Evolutionary conservation across 1,140 invertebrate genomes (phyloP).

Genomic region (Drosophila burlai): DNA sequence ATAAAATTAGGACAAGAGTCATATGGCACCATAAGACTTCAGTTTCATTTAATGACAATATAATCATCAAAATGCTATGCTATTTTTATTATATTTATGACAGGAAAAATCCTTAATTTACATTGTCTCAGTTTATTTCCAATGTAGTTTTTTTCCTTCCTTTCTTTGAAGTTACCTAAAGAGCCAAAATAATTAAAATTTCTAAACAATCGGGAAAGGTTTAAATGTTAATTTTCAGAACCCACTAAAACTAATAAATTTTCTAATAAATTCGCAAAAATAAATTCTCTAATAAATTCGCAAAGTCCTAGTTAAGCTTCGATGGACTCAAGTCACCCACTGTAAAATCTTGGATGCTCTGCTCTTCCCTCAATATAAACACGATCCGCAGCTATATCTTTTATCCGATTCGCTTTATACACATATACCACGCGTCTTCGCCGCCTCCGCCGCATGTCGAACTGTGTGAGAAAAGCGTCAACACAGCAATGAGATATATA

Average conservation of each 20-base stretch:
- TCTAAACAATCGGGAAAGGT: not conserved
- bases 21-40: no score
- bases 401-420: constrained; percentile 67
- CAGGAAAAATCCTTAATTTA: no score
- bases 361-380: constrained; percentile 69
- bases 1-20: no score
- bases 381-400: constrained; percentile 61
- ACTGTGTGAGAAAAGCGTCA: constrained; percentile 74
- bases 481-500: constrained; percentile 51
- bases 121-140: no score
- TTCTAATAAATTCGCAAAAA: not conserved
- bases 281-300: not conserved
- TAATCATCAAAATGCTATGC: no score
- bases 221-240: no score
- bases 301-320: not conserved
- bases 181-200: no score
- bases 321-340: constrained; percentile 26
- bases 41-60: no score
- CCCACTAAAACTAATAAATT: not conserved
- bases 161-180: no score
- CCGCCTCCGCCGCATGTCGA: constrained; percentile 9
- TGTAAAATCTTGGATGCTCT: constrained; percentile 46
- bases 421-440: constrained; percentile 61
- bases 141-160: no score
- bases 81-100: no score